A percentile compares a stretch with the other conserved stretches of the same genome.
phyloP scores from a whole-genome alignment of 2,797 vertebrate genomes.

The Gymnocypris eckloni region DNA sequence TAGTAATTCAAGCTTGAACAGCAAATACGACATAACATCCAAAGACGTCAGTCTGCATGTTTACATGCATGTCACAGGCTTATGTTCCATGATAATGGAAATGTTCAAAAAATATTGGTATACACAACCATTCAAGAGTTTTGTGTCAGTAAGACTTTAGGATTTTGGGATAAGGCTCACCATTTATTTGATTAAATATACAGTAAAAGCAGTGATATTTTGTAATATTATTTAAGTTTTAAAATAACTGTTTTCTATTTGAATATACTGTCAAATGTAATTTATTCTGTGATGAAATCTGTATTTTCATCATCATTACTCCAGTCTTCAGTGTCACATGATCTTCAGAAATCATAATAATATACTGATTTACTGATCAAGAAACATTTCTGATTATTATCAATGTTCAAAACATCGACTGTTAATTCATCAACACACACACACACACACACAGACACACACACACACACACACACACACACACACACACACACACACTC shows the following conservation, averaged over 20 bases:
- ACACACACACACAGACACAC: background rate
- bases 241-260: background rate
- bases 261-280: background rate
- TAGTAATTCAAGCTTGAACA: background rate
- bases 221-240: background rate
- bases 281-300: background rate
- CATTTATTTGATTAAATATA: background rate
- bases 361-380: background rate
- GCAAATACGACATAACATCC: background rate
- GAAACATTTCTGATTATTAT: background rate
- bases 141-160: background rate
- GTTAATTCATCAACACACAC: no score
- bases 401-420: background rate
- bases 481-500: no score
- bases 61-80: background rate
- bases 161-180: background rate
- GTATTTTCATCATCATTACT: background rate
- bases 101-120: background rate
- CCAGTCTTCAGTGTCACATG: background rate
- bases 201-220: background rate
- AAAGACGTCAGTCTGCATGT: background rate
- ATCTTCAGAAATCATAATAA: background rate
- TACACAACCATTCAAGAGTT: background rate
- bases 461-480: background rate
- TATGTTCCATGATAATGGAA: background rate